Base-by-base conservation (phyloP, 2,797 vertebrate genomes). In the Paedocypris micromegethes region DNA sequence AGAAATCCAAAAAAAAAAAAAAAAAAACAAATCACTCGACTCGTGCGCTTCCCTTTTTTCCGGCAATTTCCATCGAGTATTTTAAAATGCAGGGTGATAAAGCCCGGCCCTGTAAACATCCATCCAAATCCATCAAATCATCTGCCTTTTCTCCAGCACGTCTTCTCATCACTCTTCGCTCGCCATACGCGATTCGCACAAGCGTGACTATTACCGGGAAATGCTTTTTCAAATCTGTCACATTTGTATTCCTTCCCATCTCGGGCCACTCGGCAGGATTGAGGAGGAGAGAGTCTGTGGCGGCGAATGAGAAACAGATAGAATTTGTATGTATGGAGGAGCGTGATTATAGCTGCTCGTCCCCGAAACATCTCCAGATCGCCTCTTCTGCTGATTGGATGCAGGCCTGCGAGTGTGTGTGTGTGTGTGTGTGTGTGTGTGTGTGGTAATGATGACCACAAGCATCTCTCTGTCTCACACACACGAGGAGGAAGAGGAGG, bases 401-500 rank as follows among this genome's bases (percentile, higher is more conserved):
- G 53, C 59, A 49, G 53, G 52, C 54, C 56, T 9, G 52, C 50
- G 9, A 64, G 40, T 23, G 23, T 23, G 1, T 23, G 46, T 60
- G 54, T 53, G 8, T 43, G 39, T 48, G 58, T 50, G 56, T 50
- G 55, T 51, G 39, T 54, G 38, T 60, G 39, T 1, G 4, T 52
- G 39, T 57, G 48, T 62, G 64, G 57, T 71, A 73, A 75, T 68
- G 67, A 65, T 73, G 71, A 71, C 54, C 71, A 64, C 45, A 63
- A 37, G 43, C 9, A 9, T 23, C 45, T 64, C 49, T 55, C 45
- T 43, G 55, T 62, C 60, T 60, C 57, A 69, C 40, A 46, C 47
- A 8, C 43, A 68, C 57, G 45, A 52, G 42, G 66, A 47, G 50
- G 53, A 60, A 40, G 48, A 58, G 51, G 48, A 64, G 50, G 52